Evolutionary conservation across 2,888 invertebrate species (phyloP).

Genomic region (Yponomeuta sedellus): DNA sequence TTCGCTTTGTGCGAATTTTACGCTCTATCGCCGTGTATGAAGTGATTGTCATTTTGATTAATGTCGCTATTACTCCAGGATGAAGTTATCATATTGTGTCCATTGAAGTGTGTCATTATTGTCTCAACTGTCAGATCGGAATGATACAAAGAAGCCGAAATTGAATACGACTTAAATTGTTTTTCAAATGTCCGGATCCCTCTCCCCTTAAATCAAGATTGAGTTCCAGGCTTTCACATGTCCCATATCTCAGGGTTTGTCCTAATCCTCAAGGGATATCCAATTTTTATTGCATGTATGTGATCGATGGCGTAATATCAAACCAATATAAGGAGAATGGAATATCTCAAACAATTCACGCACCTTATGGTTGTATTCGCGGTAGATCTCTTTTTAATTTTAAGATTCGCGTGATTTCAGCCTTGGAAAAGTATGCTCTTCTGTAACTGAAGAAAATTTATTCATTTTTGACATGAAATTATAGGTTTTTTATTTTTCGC

Average conservation of each 20-base stretch:
- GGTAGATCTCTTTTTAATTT: constrained; percentile 22
- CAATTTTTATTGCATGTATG: constrained; percentile 69
- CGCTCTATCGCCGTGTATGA: constrained; percentile 51
- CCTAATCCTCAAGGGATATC: constrained; percentile 66
- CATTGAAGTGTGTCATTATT: constrained; percentile 9
- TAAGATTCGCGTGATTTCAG: background rate
- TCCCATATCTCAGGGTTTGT: constrained; percentile 72
- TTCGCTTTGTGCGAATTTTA: constrained; percentile 58
- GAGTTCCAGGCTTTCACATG: constrained; percentile 59
- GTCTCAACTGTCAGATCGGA: background rate
- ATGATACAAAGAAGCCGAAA: constrained; percentile 20
- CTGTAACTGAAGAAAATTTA: too few relatives aligned
- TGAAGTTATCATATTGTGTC: constrained; percentile 40
- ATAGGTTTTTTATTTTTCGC: background rate
- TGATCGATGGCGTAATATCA: constrained; percentile 66
- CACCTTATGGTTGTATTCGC: constrained; percentile 31
- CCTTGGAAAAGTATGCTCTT: too few relatives aligned
- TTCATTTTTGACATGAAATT: too few relatives aligned
- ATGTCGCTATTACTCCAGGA: constrained; percentile 49
- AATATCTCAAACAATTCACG: constrained; percentile 45
- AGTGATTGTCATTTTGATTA: constrained; percentile 58
- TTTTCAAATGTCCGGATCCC: constrained; percentile 55
- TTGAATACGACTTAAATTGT: constrained; percentile 48
- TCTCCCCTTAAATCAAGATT: constrained; percentile 51
- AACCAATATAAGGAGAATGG: constrained; percentile 49